Percentiles rank a stretch among this genome's conserved stretches.
phyloP scores from a whole-genome alignment of 37 sponge, comb jelly and placozoan species.

The Diacarnus erythraeanus region DNA sequence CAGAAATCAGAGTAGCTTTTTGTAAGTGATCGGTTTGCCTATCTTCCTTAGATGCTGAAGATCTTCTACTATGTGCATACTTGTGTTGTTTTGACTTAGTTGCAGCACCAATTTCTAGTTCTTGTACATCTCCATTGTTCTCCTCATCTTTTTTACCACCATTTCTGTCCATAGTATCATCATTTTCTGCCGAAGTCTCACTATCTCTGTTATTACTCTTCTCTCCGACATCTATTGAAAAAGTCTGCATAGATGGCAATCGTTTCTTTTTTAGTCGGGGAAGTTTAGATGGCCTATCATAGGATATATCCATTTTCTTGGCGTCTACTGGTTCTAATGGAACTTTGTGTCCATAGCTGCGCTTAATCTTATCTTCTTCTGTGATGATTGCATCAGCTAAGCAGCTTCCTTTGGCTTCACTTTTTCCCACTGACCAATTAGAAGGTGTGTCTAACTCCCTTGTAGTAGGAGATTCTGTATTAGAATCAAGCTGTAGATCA shows the following conservation, averaged over 20 bases:
- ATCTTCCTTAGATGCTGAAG: background rate
- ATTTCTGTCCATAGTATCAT: background rate
- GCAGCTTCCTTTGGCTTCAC: no score
- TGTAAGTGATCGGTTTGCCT: constrained; percentile 32
- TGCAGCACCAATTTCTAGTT: background rate
- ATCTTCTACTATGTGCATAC: background rate
- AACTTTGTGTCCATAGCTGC: background rate
- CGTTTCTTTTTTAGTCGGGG: background rate
- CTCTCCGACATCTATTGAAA: background rate
- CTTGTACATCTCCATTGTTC: background rate
- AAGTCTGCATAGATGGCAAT: no score
- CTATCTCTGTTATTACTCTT: background rate
- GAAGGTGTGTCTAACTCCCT: background rate
- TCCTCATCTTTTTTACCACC: background rate
- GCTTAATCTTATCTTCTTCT: background rate
- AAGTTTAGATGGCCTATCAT: background rate
- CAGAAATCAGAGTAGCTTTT: background rate
- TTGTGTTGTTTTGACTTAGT: background rate
- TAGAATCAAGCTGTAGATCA: background rate
- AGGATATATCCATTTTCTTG: background rate
- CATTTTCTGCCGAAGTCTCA: no score
- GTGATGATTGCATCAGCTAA: background rate
- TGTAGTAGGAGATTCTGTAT: background rate
- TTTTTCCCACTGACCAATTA: no score
- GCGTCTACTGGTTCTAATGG: background rate